phyloP scores from a whole-genome alignment of 1,140 invertebrate species.

The Wasmannia auropunctata region DNA sequence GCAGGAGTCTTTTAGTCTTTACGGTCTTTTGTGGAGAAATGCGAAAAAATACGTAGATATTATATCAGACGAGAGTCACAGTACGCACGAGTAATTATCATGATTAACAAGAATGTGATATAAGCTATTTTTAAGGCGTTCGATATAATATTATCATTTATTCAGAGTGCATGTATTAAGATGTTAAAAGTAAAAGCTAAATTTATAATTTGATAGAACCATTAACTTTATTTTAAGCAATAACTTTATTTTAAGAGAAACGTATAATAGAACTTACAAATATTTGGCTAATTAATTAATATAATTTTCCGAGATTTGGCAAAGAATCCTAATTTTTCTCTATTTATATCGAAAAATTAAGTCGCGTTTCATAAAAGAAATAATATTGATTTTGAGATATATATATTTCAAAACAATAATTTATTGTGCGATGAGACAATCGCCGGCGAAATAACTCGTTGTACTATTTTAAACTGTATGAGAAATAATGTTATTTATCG shows the following conservation, averaged over 20 bases:
- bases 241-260: neutral
- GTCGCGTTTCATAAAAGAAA: neutral
- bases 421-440: neutral
- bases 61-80: constrained; percentile 3
- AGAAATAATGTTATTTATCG: constrained; percentile 7
- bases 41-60: neutral
- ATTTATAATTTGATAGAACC: neutral
- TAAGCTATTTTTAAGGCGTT: neutral
- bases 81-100: constrained; percentile 20
- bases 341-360: neutral
- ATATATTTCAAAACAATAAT: neutral
- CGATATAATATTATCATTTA: constrained; percentile 15
- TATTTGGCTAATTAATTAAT: constrained; percentile 1
- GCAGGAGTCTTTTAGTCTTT: constrained; percentile 38
- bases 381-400: neutral
- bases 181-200: neutral
- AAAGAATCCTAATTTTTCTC: neutral
- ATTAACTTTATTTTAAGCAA: neutral
- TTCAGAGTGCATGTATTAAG: neutral
- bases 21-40: constrained; percentile 9
- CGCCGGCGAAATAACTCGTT: neutral
- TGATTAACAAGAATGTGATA: neutral
- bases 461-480: neutral
- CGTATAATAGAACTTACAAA: neutral
- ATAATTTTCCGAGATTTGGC: neutral